These are phyloP conservation scores for Andrena cerasifolii DNA, from an alignment of 1,140 invertebrate genomes.

Conservation along the genomic window DNA sequence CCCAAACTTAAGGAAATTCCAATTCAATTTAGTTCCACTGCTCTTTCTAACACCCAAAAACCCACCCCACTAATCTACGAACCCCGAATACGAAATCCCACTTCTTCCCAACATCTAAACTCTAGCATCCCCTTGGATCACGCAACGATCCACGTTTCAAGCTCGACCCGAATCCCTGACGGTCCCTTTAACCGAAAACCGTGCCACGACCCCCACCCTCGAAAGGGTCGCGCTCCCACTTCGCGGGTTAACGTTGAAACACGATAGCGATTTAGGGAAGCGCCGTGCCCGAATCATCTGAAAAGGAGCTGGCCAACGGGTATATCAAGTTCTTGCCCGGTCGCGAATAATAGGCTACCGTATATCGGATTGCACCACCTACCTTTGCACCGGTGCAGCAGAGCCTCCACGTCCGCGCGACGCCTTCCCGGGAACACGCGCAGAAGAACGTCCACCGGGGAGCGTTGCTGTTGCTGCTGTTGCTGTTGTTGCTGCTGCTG, in stretches of 20 bases:
- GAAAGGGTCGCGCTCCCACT: not conserved
- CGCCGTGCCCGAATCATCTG: not conserved
- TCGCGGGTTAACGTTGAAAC: slow-evolving; percentile 8
- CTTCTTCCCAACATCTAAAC: too few relatives aligned
- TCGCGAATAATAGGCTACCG: slow-evolving; percentile 16
- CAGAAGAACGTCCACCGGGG: slow-evolving; percentile 89
- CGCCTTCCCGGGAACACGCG: slow-evolving; percentile 93
- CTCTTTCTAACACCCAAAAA: too few relatives aligned
- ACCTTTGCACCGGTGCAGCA: slow-evolving; percentile 88
- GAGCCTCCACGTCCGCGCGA: slow-evolving; percentile 91
- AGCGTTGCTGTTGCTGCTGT: slow-evolving; percentile 81
- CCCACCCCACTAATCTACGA: too few relatives aligned
- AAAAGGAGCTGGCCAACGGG: not conserved
- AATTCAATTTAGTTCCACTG: too few relatives aligned
- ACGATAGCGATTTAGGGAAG: slow-evolving; percentile 11
- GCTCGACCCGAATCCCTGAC: too few relatives aligned
- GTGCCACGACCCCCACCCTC: not conserved
- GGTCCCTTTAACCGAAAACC: too few relatives aligned
- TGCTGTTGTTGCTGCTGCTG: slow-evolving; percentile 73
- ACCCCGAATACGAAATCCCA: not conserved
- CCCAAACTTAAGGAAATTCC: too few relatives aligned
- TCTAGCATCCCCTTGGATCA: too few relatives aligned
- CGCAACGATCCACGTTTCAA: too few relatives aligned
- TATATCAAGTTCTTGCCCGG: slow-evolving; percentile 18
- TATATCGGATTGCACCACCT: slow-evolving; percentile 57